A percentile compares a stretch with the other conserved stretches of the same genome.
phyloP scores from a whole-genome alignment of 2,113 vertebrate genomes.

The Malurus cyaneus region DNA sequence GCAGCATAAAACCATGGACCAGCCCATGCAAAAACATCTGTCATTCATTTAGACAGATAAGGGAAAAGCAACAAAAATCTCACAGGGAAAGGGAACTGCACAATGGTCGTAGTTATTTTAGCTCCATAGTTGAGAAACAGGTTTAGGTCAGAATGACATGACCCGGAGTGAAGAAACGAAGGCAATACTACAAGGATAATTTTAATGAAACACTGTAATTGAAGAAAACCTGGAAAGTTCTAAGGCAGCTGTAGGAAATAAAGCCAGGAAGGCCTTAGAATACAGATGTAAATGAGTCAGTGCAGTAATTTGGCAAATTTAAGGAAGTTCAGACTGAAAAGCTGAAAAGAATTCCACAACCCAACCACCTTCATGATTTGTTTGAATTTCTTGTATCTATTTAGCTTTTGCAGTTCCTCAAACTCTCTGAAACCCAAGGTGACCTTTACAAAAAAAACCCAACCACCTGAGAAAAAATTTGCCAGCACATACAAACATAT shows the following conservation, averaged over 20 bases:
- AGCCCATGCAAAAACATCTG: background rate
- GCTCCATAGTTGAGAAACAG: background rate
- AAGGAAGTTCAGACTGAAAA: constrained; percentile 41
- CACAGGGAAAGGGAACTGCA: background rate
- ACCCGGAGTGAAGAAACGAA: background rate
- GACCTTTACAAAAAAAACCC: constrained; percentile 24
- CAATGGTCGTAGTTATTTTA: background rate
- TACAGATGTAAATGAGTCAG: constrained; percentile 27
- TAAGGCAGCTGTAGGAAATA: background rate
- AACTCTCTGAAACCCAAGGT: constrained; percentile 50
- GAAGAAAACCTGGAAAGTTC: constrained; percentile 32
- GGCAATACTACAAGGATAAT: background rate
- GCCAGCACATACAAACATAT: constrained; percentile 65
- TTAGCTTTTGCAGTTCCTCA: constrained; percentile 50
- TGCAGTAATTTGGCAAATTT: constrained; percentile 11
- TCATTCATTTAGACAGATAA: constrained; percentile 25
- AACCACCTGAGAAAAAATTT: constrained; percentile 44
- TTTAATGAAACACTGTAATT: background rate
- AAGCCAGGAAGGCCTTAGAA: constrained; percentile 10
- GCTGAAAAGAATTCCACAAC: constrained; percentile 28
- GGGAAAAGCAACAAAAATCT: background rate
- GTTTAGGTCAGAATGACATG: background rate
- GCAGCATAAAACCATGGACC: background rate
- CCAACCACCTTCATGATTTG: constrained; percentile 26
- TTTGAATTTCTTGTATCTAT: constrained; percentile 51